Evolutionary conservation across 2,113 vertebrate genomes (phyloP), one percentile per base, ranked within the genome.

Genomic region (Tiliqua scincoides): DNA sequence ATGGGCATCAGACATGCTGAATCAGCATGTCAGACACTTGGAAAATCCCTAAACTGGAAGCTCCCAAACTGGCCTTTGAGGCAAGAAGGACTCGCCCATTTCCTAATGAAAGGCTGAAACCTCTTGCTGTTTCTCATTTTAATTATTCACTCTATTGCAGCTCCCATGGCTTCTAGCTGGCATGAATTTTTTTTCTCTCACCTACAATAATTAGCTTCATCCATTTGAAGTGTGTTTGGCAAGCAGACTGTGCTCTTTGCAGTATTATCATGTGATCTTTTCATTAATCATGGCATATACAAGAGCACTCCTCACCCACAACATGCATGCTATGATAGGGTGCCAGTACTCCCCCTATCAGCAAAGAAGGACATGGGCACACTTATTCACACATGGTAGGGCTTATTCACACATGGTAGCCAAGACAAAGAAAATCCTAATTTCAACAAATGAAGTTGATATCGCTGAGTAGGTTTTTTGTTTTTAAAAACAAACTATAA

Each of bases 341-440:
- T 57, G 32, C 30, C 43, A 59, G 63, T 5, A 25, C 20, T 75
- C n/a, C 43, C 37, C 65, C 57, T n/a, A 79, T 54, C 77, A 79
- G 68, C 6, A 70, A 61, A 87, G 30, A 74, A 21, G 59, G 7
- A 63, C 59, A 10, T 52, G 15, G 23, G 67, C 43, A 6, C 12
- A 76, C 11, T 6, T 5, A 1, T 43, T 67, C 71, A 20, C 1
- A 68, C 73, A 1, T 10, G 86, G 30, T 54, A 37, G 30, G 68
- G 48, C 61, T 40, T 40, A n/a, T n/a, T n/a, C n/a, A n/a, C n/a
- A n/a, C n/a, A n/a, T 30, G 0, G 12, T 25, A 54, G 73, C 17
- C 27, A 68, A 54, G 32, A 27, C 0, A 0, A 79, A 35, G 0
- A 0, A 84, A 71, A 21, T 89, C 57, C n/a, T 71, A 83, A 37